Evolutionary conservation across 2,888 invertebrate species (phyloP).

Genomic region (Pilophorus perplexus): DNA sequence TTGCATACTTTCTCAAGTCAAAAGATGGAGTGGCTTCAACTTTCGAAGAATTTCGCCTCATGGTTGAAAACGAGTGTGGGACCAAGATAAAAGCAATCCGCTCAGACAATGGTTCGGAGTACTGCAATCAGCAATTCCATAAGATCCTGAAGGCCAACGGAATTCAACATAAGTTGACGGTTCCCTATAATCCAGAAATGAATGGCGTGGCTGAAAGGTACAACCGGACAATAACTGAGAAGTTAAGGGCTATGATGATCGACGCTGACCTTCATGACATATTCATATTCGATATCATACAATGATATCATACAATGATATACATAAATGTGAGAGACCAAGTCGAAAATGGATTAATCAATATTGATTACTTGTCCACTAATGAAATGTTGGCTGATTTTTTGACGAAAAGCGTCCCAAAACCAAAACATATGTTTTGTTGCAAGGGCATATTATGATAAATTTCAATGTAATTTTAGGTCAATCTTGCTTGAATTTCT

Average conservation of each 20-base stretch:
- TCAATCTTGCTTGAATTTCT: too few species aligned
- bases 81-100: constrained; percentile 13
- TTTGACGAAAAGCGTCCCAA: too few species aligned
- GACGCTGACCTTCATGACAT: constrained; percentile 48
- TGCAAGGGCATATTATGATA: too few species aligned
- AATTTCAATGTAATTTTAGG: too few species aligned
- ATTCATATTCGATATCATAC: too few species aligned
- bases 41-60: constrained; percentile 49
- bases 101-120: constrained; percentile 39
- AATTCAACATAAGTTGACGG: constrained; percentile 26
- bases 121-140: constrained; percentile 11
- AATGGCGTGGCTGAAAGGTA: constrained; percentile 26
- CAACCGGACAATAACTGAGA: constrained; percentile 44
- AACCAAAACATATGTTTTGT: too few species aligned
- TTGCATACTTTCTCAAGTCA: constrained; percentile 50
- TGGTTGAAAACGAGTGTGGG: constrained; percentile 20
- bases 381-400: too few species aligned
- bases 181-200: constrained; percentile 7
- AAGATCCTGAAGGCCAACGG: constrained; percentile 15
- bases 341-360: too few species aligned
- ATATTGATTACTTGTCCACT: too few species aligned
- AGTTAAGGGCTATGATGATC: constrained; percentile 49
- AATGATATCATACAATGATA: too few species aligned
- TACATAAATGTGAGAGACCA: too few species aligned
- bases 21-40: constrained; percentile 50